phyloP scores from a whole-genome alignment of 2,113 vertebrate genomes.

The Ciconia boyciana region DNA sequence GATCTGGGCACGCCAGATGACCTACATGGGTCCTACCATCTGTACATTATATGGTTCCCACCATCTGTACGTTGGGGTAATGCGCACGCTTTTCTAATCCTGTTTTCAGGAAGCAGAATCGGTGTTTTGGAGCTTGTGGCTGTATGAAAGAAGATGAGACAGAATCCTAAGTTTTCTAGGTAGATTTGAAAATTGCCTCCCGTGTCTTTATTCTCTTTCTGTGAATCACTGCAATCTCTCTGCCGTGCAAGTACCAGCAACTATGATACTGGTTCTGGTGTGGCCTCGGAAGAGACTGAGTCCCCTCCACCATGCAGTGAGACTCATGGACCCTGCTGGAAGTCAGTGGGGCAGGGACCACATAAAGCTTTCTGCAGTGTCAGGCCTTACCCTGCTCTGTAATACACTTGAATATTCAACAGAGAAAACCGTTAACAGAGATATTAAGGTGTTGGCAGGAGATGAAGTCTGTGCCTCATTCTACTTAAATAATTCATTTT shows the following conservation, averaged over 20 bases:
- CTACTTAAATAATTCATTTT: background rate
- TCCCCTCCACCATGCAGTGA: background rate
- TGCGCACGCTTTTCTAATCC: background rate
- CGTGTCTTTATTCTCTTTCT: background rate
- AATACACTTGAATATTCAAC: background rate
- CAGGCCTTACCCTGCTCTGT: background rate
- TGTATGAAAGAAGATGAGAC: background rate
- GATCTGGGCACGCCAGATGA: slow-evolving; percentile 13
- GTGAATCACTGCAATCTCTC: background rate
- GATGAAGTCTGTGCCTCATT: background rate
- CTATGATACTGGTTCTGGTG: background rate
- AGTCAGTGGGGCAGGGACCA: background rate
- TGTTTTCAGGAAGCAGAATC: background rate
- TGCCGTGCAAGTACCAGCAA: background rate
- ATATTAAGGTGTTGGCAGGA: background rate
- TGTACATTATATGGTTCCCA: background rate
- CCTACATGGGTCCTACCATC: slow-evolving; percentile 31
- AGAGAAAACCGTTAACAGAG: background rate
- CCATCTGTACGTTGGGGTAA: slow-evolving; percentile 10
- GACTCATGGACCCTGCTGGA: background rate
- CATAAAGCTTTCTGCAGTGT: background rate
- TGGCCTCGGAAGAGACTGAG: background rate
- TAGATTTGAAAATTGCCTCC: background rate
- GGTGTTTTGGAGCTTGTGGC: background rate
- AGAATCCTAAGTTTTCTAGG: background rate